Evolutionary conservation across 2,888 invertebrate species (phyloP).

Genomic region (Xiphydria camelus): DNA sequence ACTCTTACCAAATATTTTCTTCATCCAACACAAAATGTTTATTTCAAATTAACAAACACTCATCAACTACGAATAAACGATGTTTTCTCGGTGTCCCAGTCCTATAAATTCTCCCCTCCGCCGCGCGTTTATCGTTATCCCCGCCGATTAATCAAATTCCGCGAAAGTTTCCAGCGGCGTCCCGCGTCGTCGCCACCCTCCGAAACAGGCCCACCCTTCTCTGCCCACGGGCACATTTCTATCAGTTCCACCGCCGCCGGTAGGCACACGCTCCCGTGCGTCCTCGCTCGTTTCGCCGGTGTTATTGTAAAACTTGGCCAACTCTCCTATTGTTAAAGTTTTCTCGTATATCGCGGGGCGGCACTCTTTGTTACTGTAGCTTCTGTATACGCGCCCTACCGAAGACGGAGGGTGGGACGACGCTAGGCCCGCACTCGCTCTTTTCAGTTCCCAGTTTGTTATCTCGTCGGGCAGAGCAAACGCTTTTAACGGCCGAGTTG

Average conservation of each 20-base stretch:
- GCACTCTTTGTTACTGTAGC: constrained; percentile 10
- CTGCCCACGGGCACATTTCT: not conserved
- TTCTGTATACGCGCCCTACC: not conserved
- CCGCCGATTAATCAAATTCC: too few relatives aligned
- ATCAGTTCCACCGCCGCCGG: not conserved
- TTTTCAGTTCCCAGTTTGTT: not conserved
- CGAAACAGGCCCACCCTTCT: too few relatives aligned
- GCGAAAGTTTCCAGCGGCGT: too few relatives aligned
- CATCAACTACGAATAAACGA: too few relatives aligned
- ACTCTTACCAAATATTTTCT: too few relatives aligned
- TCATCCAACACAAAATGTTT: too few relatives aligned
- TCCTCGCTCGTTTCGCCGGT: constrained; percentile 1
- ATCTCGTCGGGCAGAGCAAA: not conserved
- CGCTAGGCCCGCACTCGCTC: not conserved
- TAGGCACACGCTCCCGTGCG: not conserved
- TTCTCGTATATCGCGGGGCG: constrained; percentile 8
- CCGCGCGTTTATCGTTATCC: too few relatives aligned
- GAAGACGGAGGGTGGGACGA: not conserved
- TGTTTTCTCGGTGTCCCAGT: too few relatives aligned
- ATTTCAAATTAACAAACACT: too few relatives aligned
- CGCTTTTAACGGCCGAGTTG: not conserved
- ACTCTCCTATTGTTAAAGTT: constrained; percentile 15
- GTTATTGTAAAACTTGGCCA: constrained; percentile 15
- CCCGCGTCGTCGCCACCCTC: too few relatives aligned
- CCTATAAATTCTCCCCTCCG: too few relatives aligned